A percentile compares a stretch with the other conserved stretches of the same genome.
These are phyloP conservation scores for Saccopteryx bilineata DNA, from an alignment of 2,113 vertebrate genomes.

Conservation along the genomic window DNA sequence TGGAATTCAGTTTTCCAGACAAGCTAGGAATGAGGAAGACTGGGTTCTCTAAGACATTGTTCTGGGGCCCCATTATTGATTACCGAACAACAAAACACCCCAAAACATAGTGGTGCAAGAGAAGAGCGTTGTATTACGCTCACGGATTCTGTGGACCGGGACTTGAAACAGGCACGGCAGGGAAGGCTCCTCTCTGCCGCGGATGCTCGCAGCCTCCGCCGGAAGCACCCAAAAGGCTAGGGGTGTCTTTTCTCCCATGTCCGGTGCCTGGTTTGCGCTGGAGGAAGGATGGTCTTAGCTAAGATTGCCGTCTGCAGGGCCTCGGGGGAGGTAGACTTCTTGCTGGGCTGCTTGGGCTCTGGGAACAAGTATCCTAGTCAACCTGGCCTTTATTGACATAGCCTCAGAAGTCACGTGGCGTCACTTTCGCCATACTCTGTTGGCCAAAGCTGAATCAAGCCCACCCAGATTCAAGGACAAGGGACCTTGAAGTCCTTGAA, in stretches of 20 bases:
- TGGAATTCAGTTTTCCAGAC: background rate
- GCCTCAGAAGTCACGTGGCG: background rate
- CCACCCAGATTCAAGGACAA: background rate
- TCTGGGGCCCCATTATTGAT: background rate
- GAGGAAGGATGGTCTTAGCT: background rate
- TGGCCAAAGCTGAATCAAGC: background rate
- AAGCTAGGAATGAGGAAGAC: background rate
- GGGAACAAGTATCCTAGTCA: background rate
- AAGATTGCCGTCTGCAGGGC: background rate
- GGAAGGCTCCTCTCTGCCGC: background rate
- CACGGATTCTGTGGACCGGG: background rate
- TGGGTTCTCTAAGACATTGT: background rate
- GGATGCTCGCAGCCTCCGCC: background rate
- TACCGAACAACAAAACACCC: background rate
- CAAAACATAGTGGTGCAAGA: background rate
- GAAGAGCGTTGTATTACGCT: background rate
- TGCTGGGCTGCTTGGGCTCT: background rate
- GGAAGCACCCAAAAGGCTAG: background rate
- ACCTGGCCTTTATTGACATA: background rate
- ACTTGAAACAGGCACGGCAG: background rate
- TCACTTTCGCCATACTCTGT: background rate
- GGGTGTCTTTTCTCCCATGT: background rate
- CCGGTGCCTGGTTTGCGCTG: background rate
- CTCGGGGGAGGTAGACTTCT: background rate
- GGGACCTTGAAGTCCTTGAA: too few relatives aligned